These are phyloP conservation scores for Fulica atra DNA, from an alignment of 2,113 vertebrate species.

Conservation along the genomic window DNA sequence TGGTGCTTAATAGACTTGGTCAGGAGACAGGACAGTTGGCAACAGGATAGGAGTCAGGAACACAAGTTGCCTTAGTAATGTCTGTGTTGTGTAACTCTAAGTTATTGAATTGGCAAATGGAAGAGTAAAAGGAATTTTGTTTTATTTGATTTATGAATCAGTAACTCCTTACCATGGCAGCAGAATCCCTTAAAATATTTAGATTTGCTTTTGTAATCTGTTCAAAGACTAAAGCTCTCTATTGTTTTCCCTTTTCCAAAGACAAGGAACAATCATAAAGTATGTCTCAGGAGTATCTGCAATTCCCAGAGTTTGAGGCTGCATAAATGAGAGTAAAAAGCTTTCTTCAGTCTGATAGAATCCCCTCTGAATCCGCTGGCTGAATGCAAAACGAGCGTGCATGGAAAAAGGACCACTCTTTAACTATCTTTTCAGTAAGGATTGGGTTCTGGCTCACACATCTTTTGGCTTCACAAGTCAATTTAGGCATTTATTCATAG, in stretches of 20 bases:
- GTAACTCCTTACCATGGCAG: conserved; percentile 29
- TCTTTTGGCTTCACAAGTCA: conserved; percentile 9
- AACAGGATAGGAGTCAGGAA: neutral
- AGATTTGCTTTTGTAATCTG: conserved; percentile 53
- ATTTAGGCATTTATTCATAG: conserved; percentile 1
- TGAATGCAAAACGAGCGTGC: neutral
- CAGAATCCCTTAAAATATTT: conserved; percentile 44
- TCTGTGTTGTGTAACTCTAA: neutral
- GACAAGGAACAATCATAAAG: conserved; percentile 50
- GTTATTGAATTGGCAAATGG: neutral
- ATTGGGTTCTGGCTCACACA: neutral
- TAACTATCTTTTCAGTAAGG: neutral
- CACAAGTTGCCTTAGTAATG: neutral
- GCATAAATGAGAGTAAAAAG: conserved; percentile 57
- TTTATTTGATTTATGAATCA: conserved; percentile 53
- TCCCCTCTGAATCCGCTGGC: neutral
- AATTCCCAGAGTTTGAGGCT: conserved; percentile 55
- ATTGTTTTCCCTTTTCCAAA: conserved; percentile 44
- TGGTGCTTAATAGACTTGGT: neutral
- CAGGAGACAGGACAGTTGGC: neutral
- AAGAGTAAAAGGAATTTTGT: conserved; percentile 11
- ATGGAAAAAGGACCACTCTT: neutral
- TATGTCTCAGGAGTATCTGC: conserved; percentile 43
- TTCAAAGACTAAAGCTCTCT: conserved; percentile 50
- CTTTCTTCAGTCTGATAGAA: conserved; percentile 41